Evolutionary conservation across 2,888 invertebrate species (phyloP).

Genomic region (Chalcosyrphus nemorum): DNA sequence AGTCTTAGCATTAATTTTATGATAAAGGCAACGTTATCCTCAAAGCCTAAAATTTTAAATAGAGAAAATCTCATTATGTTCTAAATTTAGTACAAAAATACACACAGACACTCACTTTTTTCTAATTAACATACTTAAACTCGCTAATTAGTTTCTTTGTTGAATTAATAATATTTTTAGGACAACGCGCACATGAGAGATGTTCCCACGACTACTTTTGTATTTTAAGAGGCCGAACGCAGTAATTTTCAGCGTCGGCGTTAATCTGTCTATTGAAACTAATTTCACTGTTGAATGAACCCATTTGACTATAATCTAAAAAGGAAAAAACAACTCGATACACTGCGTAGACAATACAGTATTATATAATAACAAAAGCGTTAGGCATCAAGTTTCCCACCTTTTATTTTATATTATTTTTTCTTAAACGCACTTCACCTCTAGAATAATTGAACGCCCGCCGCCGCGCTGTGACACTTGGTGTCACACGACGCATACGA

Average conservation of each 20-base stretch:
- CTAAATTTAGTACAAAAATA: neutral
- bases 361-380: constrained; percentile 47
- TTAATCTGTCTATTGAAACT: constrained; percentile 47
- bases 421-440: constrained; percentile 55
- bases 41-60: neutral
- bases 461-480: constrained; percentile 28
- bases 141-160: neutral
- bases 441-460: constrained; percentile 57
- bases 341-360: neutral
- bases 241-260: constrained; percentile 27
- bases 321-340: neutral
- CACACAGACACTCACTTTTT: neutral
- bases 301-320: constrained; percentile 29
- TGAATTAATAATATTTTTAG: neutral
- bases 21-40: no score
- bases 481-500: constrained; percentile 32
- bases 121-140: neutral
- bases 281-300: constrained; percentile 53
- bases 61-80: neutral
- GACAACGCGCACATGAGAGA: neutral
- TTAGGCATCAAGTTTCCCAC: constrained; percentile 45
- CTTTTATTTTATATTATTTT: no score
- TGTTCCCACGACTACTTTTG: constrained; percentile 15
- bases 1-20: no score
- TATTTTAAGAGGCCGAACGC: neutral